Percentiles rank a stretch among this genome's conserved stretches.
phyloP scores from a whole-genome alignment of 2,113 vertebrate genomes.

The Rhegmatorhina hoffmannsi region DNA sequence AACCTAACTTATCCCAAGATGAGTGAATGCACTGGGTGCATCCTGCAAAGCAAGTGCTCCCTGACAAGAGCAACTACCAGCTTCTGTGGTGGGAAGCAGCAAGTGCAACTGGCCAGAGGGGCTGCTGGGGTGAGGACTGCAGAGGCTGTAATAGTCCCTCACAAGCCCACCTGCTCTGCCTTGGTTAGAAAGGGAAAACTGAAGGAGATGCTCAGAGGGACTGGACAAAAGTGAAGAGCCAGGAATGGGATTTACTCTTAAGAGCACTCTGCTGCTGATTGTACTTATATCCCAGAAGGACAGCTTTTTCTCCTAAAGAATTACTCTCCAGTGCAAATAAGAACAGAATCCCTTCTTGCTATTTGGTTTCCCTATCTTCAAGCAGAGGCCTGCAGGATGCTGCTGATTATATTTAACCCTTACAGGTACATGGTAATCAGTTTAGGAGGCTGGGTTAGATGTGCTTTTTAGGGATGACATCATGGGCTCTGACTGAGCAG shows the following conservation, averaged over 20 bases:
- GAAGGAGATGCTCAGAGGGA: background rate
- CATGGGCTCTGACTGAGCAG: background rate
- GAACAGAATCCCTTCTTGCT: background rate
- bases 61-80: background rate
- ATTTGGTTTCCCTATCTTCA: background rate
- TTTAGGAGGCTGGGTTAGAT: background rate
- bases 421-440: rapidly evolving
- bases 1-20: rapidly evolving
- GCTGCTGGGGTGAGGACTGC: background rate
- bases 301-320: background rate
- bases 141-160: background rate
- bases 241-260: background rate
- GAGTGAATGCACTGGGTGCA: background rate
- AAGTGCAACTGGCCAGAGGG: background rate
- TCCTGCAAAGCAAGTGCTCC: background rate
- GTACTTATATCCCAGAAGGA: background rate
- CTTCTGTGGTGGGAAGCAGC: background rate
- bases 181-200: background rate
- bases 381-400: rapidly evolving
- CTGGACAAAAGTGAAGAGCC: background rate
- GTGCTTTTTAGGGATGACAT: background rate
- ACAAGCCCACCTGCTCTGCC: background rate
- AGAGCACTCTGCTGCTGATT: background rate
- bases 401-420: background rate
- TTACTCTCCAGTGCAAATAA: background rate